Evolutionary conservation across 2,888 invertebrate genomes (phyloP).

Genomic region (Andrena fulva): DNA sequence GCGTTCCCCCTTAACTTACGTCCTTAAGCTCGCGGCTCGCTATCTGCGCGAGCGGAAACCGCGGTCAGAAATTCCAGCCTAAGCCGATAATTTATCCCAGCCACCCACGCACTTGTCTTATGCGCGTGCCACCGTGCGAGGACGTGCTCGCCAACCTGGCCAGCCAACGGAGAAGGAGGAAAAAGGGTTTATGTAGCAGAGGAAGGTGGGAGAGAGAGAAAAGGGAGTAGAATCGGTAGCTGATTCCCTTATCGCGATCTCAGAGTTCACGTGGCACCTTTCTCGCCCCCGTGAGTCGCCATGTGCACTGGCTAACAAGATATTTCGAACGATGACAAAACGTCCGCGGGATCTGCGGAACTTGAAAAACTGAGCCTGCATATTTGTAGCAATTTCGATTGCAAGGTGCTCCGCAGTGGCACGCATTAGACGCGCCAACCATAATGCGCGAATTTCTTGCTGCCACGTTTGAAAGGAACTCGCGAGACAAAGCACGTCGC

Average conservation of each 20-base stretch:
- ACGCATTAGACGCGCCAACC: too few species aligned
- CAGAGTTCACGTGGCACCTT: not conserved
- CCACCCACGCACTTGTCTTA: conserved; percentile 72
- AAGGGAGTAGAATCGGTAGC: conserved; percentile 13
- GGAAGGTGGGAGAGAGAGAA: conserved; percentile 16
- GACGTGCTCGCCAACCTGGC: conserved; percentile 36
- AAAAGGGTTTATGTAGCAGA: conserved; percentile 1
- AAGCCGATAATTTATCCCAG: conserved; percentile 72
- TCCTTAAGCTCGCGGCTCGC: conserved; percentile 51
- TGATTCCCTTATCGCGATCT: conserved; percentile 18
- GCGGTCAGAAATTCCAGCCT: conserved; percentile 63
- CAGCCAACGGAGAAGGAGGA: conserved; percentile 10
- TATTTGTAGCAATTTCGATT: too few species aligned
- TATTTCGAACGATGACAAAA: too few species aligned
- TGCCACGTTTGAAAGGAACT: not conserved
- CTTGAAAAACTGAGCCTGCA: too few species aligned
- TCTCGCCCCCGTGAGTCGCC: not conserved
- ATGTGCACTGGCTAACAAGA: too few species aligned
- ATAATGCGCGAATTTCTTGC: not conserved
- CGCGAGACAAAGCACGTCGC: conserved; percentile 1
- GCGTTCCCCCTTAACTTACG: conserved; percentile 32
- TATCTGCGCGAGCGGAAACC: conserved; percentile 56
- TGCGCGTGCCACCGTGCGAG: conserved; percentile 69
- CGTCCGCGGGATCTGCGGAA: too few species aligned
- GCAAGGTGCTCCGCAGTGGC: too few species aligned